Evolutionary conservation across 2,888 invertebrate genomes (phyloP), one percentile per base, ranked within the genome.

Genomic region (Caenorhabditis sulstoni): DNA sequence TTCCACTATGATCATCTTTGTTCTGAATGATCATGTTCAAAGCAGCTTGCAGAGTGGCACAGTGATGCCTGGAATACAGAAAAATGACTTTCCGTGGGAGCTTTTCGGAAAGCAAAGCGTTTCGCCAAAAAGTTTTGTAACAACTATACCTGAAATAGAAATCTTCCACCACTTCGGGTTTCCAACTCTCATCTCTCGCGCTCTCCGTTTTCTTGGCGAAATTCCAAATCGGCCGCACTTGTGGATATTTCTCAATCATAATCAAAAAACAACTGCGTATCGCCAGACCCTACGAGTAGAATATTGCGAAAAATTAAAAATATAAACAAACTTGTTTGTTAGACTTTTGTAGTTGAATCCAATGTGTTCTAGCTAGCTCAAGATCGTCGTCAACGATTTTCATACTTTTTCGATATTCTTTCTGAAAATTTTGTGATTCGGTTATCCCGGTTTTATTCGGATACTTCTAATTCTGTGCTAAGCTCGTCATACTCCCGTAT

Each of bases 1-100:
- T 58, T 16, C 76, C 78, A 50, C 23, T 61, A 16, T 59, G 53
- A 59, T 89, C 88, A 67, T 90, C 89, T 71, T 88, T 74, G 68
- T 89, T 86, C 74, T 89, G 87, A 84, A 90, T 88, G 39, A 89
- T 73, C 82, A 89, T 81, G 16, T 86, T 88, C 16, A 89, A 47
- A 8, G 86, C 88, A 0, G 89, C 87, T 79, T 90, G 89, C 3
- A 89, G 68, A 18, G 82, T 79, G 4, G 87, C 83, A 57, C 86
- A 87, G 68, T 89, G 89, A 58, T 89, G 87, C 49, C 87, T 87
- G 18, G 49, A 78, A 55, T 18, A 20, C 29, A 61, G 14, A 41
- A 14, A 11, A 52, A 12, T 41, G 1, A 14, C 29, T n/a, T n/a
- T n/a, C n/a, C n/a, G n/a, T n/a, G n/a, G n/a, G n/a, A n/a, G n/a